A percentile compares a stretch with the other conserved stretches of the same genome.
Conservation (phyloP, 2,797 vertebrate species). For the Steatocranus sp. region DNA sequence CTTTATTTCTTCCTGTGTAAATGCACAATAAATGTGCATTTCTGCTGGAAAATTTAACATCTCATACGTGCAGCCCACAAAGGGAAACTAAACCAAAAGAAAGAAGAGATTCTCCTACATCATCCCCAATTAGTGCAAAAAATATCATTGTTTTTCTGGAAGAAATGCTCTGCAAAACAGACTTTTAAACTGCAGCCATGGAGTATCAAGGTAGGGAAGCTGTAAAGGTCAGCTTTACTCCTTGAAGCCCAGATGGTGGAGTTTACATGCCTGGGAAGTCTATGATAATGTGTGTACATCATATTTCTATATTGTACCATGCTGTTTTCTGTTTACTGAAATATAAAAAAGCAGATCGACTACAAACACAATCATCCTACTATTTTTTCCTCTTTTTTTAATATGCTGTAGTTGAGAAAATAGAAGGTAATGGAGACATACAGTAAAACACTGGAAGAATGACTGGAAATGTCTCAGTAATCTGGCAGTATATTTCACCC, state of each 20-base stretch:
- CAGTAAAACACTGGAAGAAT: neutral
- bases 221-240: constrained; percentile 9
- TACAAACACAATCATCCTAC: neutral
- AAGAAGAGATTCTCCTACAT: neutral
- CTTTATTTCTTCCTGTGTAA: neutral
- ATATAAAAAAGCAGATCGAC: neutral
- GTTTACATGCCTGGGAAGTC: constrained; percentile 23
- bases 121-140: constrained; percentile 29
- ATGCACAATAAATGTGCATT: neutral
- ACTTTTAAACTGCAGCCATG: neutral
- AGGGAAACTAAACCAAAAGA: neutral
- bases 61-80: neutral
- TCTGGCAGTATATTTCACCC: neutral
- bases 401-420: neutral
- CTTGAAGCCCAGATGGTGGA: constrained; percentile 34
- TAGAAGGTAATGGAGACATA: fast-evolving
- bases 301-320: neutral
- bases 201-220: constrained; percentile 6
- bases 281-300: constrained; percentile 10
- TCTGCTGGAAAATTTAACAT: neutral
- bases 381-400: neutral
- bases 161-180: neutral
- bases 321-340: neutral
- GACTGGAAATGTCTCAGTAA: neutral
- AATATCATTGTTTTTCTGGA: neutral